Percentiles rank a stretch among this genome's conserved stretches.
Conservation (phyloP, 2,113 vertebrate species). For the Emydocephalus ijimae region DNA sequence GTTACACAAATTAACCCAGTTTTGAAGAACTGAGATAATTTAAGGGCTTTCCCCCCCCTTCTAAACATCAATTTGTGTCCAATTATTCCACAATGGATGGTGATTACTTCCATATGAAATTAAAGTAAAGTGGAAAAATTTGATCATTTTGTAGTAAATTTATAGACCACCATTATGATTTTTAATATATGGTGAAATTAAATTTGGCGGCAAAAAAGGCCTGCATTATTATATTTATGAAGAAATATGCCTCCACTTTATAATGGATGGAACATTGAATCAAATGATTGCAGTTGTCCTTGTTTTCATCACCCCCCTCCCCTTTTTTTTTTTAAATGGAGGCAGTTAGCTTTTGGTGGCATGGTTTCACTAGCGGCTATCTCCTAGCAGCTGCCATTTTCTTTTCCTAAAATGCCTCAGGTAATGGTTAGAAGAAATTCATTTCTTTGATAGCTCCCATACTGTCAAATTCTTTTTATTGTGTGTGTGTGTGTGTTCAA, state of each 20-base stretch:
- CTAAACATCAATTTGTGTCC: neutral
- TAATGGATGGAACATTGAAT: neutral
- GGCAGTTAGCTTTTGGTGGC: neutral
- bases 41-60: neutral
- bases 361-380: neutral
- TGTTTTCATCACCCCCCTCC: neutral
- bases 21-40: neutral
- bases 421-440: neutral
- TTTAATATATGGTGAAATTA: neutral
- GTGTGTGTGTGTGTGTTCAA: neutral
- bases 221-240: slow-evolving; percentile 11
- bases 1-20: slow-evolving; percentile 13
- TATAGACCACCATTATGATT: neutral
- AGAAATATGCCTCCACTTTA: neutral
- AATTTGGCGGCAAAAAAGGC: slow-evolving; percentile 17
- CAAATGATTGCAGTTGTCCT: neutral
- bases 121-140: neutral
- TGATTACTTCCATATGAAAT: slow-evolving; percentile 1
- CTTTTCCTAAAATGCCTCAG: neutral
- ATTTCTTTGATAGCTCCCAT: neutral
- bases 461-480: neutral
- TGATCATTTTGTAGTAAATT: slow-evolving; percentile 17
- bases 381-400: neutral
- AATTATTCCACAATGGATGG: neutral
- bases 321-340: neutral